A percentile compares a stretch with the other conserved stretches of the same genome.
Conservation (phyloP, 2,888 invertebrate genomes). For the Eupithecia vulgata region DNA sequence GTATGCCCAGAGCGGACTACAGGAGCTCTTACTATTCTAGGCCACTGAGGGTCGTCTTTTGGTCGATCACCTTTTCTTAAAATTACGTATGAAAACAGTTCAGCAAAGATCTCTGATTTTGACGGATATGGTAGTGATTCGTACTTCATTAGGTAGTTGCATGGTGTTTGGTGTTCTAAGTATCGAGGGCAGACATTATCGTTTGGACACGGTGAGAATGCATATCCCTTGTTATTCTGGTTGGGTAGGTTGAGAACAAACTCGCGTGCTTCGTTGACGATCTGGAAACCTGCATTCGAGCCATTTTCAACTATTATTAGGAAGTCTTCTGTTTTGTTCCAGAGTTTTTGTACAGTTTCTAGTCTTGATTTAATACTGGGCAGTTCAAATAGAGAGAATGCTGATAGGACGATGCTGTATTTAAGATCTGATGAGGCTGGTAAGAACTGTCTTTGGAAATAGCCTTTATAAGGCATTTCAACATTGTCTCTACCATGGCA, state of each 20-base stretch:
- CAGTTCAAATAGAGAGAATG: conserved; percentile 92
- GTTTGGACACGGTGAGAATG: conserved; percentile 95
- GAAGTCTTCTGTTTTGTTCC: conserved; percentile 93
- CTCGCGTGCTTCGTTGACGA: conserved; percentile 93
- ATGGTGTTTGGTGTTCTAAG: conserved; percentile 86
- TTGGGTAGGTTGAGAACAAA: conserved; percentile 86
- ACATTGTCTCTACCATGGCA: conserved; percentile 87
- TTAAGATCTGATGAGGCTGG: conserved; percentile 85
- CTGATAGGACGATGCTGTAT: conserved; percentile 92
- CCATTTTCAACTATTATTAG: conserved; percentile 94
- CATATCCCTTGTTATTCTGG: conserved; percentile 77
- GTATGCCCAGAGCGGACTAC: conserved; percentile 88
- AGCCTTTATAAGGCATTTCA: conserved; percentile 83
- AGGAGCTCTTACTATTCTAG: conserved; percentile 90
- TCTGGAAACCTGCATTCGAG: conserved; percentile 90
- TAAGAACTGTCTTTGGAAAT: conserved; percentile 92
- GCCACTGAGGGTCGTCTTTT: conserved; percentile 87
- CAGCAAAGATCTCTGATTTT: conserved; percentile 71
- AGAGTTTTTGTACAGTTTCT: conserved; percentile 89
- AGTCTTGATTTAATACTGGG: conserved; percentile 86
- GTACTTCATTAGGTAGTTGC: conserved; percentile 89
- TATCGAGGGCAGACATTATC: conserved; percentile 90
- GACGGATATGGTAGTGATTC: conserved; percentile 81
- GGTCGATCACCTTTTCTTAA: conserved; percentile 88
- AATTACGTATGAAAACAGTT: conserved; percentile 91